Evolutionary conservation across 2,888 invertebrate genomes (phyloP).

Genomic region (Erebia ligea): DNA sequence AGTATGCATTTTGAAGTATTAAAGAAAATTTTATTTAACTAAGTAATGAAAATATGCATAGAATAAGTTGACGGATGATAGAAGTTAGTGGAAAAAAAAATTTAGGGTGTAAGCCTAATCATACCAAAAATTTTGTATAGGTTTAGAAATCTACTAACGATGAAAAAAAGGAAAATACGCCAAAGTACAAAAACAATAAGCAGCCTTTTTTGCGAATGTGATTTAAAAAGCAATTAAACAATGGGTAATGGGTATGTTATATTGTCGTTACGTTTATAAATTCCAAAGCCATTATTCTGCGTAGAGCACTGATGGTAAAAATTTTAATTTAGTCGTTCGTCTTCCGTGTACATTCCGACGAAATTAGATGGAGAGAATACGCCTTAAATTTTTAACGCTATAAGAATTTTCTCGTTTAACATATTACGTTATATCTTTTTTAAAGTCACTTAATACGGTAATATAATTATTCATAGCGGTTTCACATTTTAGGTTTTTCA

Average conservation of each 20-base stretch:
- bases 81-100: no score
- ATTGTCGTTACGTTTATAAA: not conserved
- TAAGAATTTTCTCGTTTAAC: conserved; percentile 18
- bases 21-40: no score
- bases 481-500: not conserved
- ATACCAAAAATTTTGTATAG: no score
- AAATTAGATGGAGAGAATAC: conserved; percentile 26
- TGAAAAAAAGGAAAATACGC: no score
- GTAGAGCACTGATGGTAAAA: conserved; percentile 16
- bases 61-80: no score
- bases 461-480: not conserved
- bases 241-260: not conserved
- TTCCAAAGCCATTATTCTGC: conserved; percentile 16
- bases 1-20: no score
- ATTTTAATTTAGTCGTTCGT: conserved; percentile 22
- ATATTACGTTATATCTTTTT: conserved; percentile 16
- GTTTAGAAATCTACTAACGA: no score
- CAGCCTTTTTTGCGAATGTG: no score
- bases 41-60: no score
- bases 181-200: no score
- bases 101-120: no score
- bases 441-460: conserved; percentile 2
- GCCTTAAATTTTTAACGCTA: conserved; percentile 20
- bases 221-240: not conserved
- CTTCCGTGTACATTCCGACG: conserved; percentile 16